phyloP scores from a whole-genome alignment of 2,888 invertebrate genomes.

The Flexamia atlantica region DNA sequence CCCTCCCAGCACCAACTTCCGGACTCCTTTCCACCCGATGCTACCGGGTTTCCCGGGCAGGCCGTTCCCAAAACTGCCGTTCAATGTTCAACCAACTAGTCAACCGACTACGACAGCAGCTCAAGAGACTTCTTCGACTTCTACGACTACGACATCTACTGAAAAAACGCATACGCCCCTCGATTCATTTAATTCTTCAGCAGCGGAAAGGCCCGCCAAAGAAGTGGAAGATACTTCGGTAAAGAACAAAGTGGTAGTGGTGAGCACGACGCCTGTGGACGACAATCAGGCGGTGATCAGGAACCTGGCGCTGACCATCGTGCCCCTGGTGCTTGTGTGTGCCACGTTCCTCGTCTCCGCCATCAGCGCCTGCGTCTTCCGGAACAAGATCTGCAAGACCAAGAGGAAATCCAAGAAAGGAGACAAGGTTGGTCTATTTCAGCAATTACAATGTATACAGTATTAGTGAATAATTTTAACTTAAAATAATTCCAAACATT shows the following conservation, averaged over 20 bases:
- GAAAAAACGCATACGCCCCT: slow-evolving; percentile 38
- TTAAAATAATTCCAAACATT: too few relatives aligned
- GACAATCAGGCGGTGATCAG: slow-evolving; percentile 64
- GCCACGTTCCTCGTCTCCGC: slow-evolving; percentile 84
- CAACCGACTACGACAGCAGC: slow-evolving; percentile 64
- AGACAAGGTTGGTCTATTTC: slow-evolving; percentile 81
- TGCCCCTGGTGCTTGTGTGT: slow-evolving; percentile 85
- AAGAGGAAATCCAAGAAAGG: slow-evolving; percentile 82
- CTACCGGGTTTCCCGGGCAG: slow-evolving; percentile 62
- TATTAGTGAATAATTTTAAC: too few relatives aligned
- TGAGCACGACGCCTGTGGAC: slow-evolving; percentile 62
- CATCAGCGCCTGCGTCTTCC: slow-evolving; percentile 82
- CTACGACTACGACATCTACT: slow-evolving; percentile 56
- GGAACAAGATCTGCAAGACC: slow-evolving; percentile 82
- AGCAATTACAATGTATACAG: too few relatives aligned
- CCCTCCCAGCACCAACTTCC: slow-evolving; percentile 63
- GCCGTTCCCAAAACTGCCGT: slow-evolving; percentile 53
- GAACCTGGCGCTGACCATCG: slow-evolving; percentile 81
- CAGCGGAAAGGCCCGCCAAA: slow-evolving; percentile 31
- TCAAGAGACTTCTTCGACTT: slow-evolving; percentile 64
- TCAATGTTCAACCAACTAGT: neutral
- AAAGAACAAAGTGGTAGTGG: neutral
- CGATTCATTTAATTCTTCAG: neutral
- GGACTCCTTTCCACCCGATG: slow-evolving; percentile 64
- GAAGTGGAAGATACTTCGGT: slow-evolving; percentile 70